A percentile compares a stretch with the other conserved stretches of the same genome.
phyloP scores from a whole-genome alignment of 2,888 invertebrate species.

The Coenonympha arcania region DNA sequence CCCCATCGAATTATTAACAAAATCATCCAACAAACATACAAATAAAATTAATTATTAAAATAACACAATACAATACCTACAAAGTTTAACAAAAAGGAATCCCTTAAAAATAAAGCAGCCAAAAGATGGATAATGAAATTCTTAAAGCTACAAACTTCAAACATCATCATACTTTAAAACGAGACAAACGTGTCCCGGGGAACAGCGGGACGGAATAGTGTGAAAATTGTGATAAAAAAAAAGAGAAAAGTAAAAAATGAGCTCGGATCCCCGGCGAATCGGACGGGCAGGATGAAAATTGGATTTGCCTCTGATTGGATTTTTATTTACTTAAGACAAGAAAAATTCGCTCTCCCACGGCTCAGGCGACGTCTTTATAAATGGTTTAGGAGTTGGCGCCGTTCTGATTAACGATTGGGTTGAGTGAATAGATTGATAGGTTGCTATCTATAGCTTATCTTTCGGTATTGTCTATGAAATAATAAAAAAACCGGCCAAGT shows the following conservation, averaged over 20 bases:
- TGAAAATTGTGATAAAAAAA: conserved; percentile 51
- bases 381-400: conserved; percentile 51
- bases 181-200: conserved; percentile 20
- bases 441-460: no score
- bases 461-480: no score
- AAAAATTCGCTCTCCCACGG: conserved; percentile 55
- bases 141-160: no score
- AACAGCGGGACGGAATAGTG: conserved; percentile 43
- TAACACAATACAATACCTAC: no score
- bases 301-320: conserved; percentile 73
- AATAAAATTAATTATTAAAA: no score
- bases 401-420: conserved; percentile 31
- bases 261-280: conserved; percentile 60
- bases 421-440: conserved; percentile 12
- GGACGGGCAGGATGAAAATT: conserved; percentile 69
- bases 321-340: conserved; percentile 76
- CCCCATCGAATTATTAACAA: no score
- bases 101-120: no score
- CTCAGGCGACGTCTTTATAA: conserved; percentile 59
- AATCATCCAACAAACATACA: no score
- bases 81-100: no score
- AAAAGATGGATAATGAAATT: no score
- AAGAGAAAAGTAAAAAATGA: conserved; percentile 54
- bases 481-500: no score
- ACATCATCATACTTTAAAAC: conserved; percentile 16